Percentiles rank a stretch among this genome's conserved stretches.
These are phyloP conservation scores for Indicator maculatus DNA, from an alignment of 2,113 vertebrate species.

Conservation along the genomic window DNA sequence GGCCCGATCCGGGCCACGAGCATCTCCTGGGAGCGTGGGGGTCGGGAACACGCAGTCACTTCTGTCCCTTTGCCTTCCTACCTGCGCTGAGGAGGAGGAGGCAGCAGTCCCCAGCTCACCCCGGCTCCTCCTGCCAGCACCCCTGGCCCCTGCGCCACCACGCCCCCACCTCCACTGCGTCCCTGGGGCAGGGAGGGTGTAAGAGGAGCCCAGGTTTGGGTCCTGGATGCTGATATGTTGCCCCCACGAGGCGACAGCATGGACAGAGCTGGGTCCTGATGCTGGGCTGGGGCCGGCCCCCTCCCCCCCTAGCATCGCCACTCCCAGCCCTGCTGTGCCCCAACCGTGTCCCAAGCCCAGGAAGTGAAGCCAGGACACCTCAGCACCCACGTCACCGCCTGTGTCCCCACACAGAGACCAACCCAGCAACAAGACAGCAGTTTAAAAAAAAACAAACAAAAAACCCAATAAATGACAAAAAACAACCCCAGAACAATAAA, in stretches of 20 bases:
- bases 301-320: background rate
- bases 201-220: background rate
- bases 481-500: background rate
- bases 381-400: background rate
- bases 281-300: background rate
- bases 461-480: background rate
- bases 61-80: background rate
- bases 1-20: background rate
- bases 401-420: background rate
- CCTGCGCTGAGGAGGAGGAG: background rate
- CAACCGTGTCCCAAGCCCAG: accelerated
- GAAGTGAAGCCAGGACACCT: background rate
- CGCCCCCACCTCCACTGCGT: background rate
- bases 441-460: background rate
- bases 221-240: background rate
- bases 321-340: accelerated
- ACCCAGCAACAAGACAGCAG: background rate
- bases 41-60: background rate
- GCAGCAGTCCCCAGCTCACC: background rate
- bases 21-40: background rate
- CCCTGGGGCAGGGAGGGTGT: accelerated
- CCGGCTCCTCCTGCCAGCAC: background rate
- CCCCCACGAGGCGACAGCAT: background rate
- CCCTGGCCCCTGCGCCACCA: background rate
- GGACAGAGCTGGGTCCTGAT: background rate